These are phyloP conservation scores for Nothocercus julius DNA, from an alignment of 2,113 vertebrate genomes.

Conservation along the genomic window DNA sequence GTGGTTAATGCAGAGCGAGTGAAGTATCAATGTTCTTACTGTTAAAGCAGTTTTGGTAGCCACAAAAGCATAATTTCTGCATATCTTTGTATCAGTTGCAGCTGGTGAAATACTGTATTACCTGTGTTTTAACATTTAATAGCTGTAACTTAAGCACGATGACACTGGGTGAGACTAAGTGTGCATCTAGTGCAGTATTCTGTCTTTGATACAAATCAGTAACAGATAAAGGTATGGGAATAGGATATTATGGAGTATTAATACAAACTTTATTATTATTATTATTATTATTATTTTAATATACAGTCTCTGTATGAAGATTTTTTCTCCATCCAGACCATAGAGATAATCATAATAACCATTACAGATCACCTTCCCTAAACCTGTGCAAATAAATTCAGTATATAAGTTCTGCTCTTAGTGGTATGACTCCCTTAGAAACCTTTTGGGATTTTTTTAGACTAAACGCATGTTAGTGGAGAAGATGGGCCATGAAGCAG, in stretches of 20 bases:
- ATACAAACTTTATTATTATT: background rate
- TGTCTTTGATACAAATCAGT: background rate
- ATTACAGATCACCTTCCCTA: background rate
- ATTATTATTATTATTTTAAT: background rate
- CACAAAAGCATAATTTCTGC: background rate
- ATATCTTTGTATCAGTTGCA: background rate
- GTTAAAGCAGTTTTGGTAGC: background rate
- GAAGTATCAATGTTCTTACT: background rate
- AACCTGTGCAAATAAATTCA: background rate
- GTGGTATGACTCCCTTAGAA: background rate
- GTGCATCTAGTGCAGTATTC: background rate
- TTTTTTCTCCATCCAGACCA: background rate
- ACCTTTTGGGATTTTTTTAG: constrained; percentile 64
- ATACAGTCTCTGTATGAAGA: background rate
- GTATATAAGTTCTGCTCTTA: background rate
- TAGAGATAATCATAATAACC: background rate
- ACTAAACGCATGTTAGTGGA: constrained; percentile 98
- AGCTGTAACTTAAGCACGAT: background rate
- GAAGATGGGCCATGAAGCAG: constrained; percentile 94
- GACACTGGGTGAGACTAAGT: background rate
- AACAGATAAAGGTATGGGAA: background rate
- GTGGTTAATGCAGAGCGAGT: background rate
- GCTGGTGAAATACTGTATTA: background rate
- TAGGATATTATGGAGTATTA: background rate
- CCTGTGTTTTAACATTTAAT: background rate